Evolutionary conservation across 2,113 vertebrate species (phyloP).

Genomic region (Pyrgilauda ruficollis): DNA sequence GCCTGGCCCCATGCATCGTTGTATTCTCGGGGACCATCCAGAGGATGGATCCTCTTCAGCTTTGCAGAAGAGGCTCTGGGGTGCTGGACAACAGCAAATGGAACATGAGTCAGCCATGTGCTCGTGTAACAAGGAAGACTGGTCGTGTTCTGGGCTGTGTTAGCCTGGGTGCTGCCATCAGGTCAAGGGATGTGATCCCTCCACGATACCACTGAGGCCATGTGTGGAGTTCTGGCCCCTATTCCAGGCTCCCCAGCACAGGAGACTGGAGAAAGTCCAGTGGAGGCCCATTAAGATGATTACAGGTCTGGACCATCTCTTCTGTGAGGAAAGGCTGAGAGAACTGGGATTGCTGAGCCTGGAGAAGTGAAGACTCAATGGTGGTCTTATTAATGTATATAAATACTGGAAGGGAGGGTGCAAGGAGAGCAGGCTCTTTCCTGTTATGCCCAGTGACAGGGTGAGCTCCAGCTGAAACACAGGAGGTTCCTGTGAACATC

Average conservation of each 20-base stretch:
- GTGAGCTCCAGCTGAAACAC: background rate
- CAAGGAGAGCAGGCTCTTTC: background rate
- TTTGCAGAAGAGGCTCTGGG: background rate
- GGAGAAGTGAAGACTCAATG: background rate
- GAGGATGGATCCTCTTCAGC: background rate
- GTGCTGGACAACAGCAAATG: background rate
- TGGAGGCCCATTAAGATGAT: background rate
- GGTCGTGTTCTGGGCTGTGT: background rate
- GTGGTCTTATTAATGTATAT: background rate
- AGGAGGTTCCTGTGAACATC: background rate
- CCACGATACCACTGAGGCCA: background rate
- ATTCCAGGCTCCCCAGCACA: background rate
- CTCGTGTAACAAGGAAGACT: background rate
- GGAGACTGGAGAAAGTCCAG: background rate
- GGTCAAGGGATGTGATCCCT: background rate
- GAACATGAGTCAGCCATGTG: rapidly evolving
- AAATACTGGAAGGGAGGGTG: background rate
- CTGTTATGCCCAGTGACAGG: background rate
- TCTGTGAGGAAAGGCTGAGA: background rate
- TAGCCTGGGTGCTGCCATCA: background rate
- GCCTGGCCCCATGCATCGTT: background rate
- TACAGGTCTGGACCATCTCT: background rate
- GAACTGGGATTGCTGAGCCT: background rate
- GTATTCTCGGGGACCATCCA: background rate
- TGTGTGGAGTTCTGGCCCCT: background rate